A percentile compares a stretch with the other conserved stretches of the same genome.
phyloP scores from a whole-genome alignment of 2,113 vertebrate genomes.

The Hypocryptadius cinnamomeus region DNA sequence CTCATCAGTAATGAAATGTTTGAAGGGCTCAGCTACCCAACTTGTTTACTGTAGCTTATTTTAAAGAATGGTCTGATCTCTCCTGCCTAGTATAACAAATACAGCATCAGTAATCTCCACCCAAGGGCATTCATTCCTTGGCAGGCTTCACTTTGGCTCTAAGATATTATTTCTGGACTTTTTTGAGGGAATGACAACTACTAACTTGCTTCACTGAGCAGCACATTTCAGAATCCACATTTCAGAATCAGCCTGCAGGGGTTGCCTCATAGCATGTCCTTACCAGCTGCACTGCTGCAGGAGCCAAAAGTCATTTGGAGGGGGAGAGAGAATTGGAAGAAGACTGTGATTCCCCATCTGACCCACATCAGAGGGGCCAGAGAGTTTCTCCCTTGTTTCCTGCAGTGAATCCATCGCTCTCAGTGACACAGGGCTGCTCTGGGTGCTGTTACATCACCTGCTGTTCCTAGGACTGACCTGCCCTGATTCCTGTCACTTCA shows the following conservation, averaged over 20 bases:
- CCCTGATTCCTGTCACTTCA: fast-evolving
- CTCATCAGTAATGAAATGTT: not conserved
- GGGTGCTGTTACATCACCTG: fast-evolving
- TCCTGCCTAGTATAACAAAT: not conserved
- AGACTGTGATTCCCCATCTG: not conserved
- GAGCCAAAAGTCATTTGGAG: not conserved
- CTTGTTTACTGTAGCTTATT: slow-evolving; percentile 29
- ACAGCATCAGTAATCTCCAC: not conserved
- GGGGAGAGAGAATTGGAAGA: not conserved
- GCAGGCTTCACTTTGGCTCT: not conserved
- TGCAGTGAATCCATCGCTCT: fast-evolving
- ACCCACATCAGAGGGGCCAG: not conserved
- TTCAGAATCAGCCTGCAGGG: not conserved
- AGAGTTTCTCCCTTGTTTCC: not conserved
- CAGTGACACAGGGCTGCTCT: not conserved
- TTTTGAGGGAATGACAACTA: not conserved
- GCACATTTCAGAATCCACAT: not conserved
- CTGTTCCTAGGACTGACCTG: not conserved
- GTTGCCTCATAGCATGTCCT: not conserved
- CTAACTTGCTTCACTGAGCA: not conserved
- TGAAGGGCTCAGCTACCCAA: slow-evolving; percentile 3
- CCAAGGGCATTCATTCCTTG: slow-evolving; percentile 21
- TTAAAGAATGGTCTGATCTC: not conserved
- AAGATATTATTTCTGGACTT: not conserved
- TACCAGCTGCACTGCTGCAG: not conserved